Percentiles rank a stretch among this genome's conserved stretches.
Conservation (phyloP, 2,888 invertebrate genomes). For the Tortrix viridana region DNA sequence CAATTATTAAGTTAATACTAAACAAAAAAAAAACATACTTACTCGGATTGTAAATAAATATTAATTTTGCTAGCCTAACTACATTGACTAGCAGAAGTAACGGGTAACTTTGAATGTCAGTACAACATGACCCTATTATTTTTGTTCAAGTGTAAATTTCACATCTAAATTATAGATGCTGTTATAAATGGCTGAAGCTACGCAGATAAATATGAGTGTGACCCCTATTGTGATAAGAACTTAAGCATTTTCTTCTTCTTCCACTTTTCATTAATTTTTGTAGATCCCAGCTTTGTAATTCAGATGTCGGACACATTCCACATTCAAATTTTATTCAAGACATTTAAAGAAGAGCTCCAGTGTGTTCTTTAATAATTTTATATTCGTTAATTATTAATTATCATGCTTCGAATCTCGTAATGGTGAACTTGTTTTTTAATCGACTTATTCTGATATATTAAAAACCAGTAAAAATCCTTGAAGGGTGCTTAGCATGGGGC, state of each 20-base stretch:
- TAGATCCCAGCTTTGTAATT: constrained; percentile 14
- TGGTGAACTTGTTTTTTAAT: constrained; percentile 5
- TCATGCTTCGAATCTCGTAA: background rate
- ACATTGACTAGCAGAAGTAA: too few relatives aligned
- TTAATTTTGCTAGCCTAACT: too few relatives aligned
- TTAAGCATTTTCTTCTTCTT: constrained; percentile 17
- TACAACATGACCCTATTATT: too few relatives aligned
- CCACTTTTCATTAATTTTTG: constrained; percentile 20
- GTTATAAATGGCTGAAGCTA: too few relatives aligned
- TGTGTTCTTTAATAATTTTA: background rate
- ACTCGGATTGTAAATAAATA: too few relatives aligned
- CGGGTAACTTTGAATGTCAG: too few relatives aligned
- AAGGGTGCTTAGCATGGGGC: constrained; percentile 21
- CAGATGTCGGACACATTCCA: constrained; percentile 6
- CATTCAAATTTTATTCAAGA: constrained; percentile 12
- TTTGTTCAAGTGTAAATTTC: too few relatives aligned
- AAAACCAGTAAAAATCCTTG: constrained; percentile 20
- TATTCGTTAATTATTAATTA: constrained; percentile 2
- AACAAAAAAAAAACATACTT: too few relatives aligned
- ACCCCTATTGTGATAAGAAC: constrained; percentile 9
- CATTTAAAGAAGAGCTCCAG: constrained; percentile 1
- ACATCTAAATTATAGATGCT: too few relatives aligned
- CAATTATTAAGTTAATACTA: too few relatives aligned
- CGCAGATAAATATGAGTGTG: background rate
- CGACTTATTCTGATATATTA: constrained; percentile 12